phyloP scores from a whole-genome alignment of 2,113 vertebrate species.

The Dicrurus megarhynchus region DNA sequence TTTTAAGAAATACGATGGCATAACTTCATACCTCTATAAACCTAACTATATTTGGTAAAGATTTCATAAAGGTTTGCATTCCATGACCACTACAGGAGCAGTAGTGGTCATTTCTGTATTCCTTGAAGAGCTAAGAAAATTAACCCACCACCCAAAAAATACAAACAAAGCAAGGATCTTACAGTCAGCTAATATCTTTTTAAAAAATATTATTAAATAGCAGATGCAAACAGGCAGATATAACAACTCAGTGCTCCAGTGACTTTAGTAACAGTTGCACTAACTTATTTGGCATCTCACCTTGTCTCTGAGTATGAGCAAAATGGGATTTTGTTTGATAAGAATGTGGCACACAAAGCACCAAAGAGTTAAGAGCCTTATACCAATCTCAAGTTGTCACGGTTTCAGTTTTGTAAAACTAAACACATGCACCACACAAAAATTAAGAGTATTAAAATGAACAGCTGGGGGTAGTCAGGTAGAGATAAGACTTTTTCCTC shows the following conservation, averaged over 20 bases:
- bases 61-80: not conserved
- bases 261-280: not conserved
- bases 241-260: not conserved
- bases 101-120: not conserved
- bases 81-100: not conserved
- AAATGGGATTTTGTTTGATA: not conserved
- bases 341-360: not conserved
- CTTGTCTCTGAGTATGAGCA: not conserved
- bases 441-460: not conserved
- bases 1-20: not conserved
- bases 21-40: slow-evolving; percentile 30
- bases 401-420: not conserved
- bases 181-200: not conserved
- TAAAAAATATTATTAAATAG: not conserved
- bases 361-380: not conserved
- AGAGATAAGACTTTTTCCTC: not conserved
- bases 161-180: not conserved
- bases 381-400: accelerated
- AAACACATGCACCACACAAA: not conserved
- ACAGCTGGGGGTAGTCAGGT: not conserved
- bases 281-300: not conserved
- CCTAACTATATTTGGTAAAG: slow-evolving; percentile 62
- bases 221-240: not conserved
- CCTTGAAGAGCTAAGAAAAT: not conserved
- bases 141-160: not conserved